Evolutionary conservation across 1,140 invertebrate species (phyloP).

Genomic region (Drosophila nigromelanica): DNA sequence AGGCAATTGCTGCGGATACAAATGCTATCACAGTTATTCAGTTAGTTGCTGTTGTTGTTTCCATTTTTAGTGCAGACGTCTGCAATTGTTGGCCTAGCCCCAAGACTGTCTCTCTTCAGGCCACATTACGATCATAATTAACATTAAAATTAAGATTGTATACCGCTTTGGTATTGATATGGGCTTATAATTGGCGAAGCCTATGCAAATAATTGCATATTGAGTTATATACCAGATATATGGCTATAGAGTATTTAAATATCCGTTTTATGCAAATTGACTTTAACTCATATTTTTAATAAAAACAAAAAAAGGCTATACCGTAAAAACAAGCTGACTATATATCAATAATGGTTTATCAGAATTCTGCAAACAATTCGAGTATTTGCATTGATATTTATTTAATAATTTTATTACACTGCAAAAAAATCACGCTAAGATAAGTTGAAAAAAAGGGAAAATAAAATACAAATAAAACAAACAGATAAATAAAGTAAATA

Average conservation of each 20-base stretch:
- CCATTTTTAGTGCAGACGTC: slow-evolving; percentile 44
- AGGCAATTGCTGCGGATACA: background rate
- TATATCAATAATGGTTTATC: too few relatives aligned
- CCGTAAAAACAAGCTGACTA: too few relatives aligned
- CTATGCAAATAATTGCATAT: background rate
- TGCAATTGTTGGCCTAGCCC: slow-evolving; percentile 27
- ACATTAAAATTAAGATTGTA: background rate
- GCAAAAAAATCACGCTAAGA: slow-evolving; percentile 24
- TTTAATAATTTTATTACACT: background rate
- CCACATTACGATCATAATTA: slow-evolving; percentile 4
- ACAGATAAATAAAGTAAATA: slow-evolving; percentile 29
- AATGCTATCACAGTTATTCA: slow-evolving; percentile 33
- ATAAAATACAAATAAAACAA: background rate
- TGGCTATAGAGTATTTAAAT: background rate
- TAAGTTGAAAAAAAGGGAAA: slow-evolving; percentile 6
- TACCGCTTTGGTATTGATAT: background rate
- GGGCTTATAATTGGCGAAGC: background rate
- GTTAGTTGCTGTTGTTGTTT: slow-evolving; percentile 20
- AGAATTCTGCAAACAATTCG: too few relatives aligned
- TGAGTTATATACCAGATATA: background rate
- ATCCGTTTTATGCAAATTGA: slow-evolving; percentile 1
- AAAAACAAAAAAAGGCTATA: too few relatives aligned
- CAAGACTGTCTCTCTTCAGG: slow-evolving; percentile 3
- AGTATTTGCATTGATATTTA: too few relatives aligned
- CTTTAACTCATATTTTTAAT: too few relatives aligned